Evolutionary conservation across 2,113 vertebrate species (phyloP).

Genomic region (Pterocles burchelli): DNA sequence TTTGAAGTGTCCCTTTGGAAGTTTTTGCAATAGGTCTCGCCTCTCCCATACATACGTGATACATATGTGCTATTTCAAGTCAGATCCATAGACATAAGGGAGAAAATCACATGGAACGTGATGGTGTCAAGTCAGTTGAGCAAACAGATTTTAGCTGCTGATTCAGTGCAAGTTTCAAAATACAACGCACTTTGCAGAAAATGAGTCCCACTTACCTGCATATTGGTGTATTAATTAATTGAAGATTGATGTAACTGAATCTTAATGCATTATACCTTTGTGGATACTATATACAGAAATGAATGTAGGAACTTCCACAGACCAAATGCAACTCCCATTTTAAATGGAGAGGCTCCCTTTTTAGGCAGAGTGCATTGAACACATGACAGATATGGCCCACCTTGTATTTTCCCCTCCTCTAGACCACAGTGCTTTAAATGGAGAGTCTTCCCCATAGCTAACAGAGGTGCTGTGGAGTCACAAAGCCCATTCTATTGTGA

Average conservation of each 20-base stretch:
- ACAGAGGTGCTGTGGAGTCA: not conserved
- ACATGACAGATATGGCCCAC: not conserved
- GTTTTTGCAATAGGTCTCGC: not conserved
- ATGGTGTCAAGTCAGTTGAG: not conserved
- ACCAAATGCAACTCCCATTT: not conserved
- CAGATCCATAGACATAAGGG: not conserved
- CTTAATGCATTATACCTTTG: not conserved
- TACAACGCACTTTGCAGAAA: not conserved
- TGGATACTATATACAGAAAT: not conserved
- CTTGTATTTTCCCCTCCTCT: not conserved
- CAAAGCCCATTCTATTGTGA: not conserved
- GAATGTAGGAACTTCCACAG: not conserved
- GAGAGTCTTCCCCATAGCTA: not conserved
- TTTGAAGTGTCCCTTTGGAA: not conserved
- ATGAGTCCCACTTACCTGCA: not conserved
- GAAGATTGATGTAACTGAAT: not conserved
- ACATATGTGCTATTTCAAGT: not conserved
- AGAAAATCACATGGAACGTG: not conserved
- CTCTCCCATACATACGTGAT: not conserved
- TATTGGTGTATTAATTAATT: not conserved
- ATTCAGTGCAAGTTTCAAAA: slow-evolving; percentile 68
- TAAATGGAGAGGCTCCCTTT: not conserved
- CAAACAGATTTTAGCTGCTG: slow-evolving; percentile 35
- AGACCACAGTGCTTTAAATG: not conserved
- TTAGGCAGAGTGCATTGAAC: not conserved